phyloP scores from a whole-genome alignment of 2,113 vertebrate genomes.

The Carassius gibelio region DNA sequence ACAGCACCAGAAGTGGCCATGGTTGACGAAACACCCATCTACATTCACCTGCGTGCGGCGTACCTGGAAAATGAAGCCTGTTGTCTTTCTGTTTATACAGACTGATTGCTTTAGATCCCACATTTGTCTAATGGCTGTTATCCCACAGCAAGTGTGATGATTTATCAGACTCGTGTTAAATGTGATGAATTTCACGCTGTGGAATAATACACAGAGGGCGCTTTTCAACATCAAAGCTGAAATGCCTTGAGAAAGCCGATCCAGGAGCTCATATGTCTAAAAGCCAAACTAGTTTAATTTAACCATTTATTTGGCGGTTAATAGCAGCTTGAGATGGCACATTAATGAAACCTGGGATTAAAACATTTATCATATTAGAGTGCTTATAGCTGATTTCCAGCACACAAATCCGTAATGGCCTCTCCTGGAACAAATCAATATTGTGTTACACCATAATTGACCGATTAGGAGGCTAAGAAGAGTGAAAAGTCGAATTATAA shows the following conservation, averaged over 20 bases:
- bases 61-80: background rate
- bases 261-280: constrained; percentile 64
- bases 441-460: constrained; percentile 77
- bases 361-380: constrained; percentile 83
- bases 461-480: constrained; percentile 78
- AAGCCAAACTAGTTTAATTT: constrained; percentile 75
- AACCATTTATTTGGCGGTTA: constrained; percentile 78
- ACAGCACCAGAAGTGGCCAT: background rate
- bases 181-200: constrained; percentile 62
- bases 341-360: constrained; percentile 78
- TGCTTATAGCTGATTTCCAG: constrained; percentile 77
- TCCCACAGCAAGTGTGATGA: constrained; percentile 62
- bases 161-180: constrained; percentile 63
- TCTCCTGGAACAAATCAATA: constrained; percentile 81
- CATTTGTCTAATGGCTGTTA: constrained; percentile 49
- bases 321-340: constrained; percentile 74
- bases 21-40: background rate
- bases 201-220: constrained; percentile 60
- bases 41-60: background rate
- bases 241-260: constrained; percentile 68
- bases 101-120: constrained; percentile 39
- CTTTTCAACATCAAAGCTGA: constrained; percentile 60
- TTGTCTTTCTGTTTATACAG: constrained; percentile 29
- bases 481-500: constrained; percentile 81
- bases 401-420: constrained; percentile 78